Percentiles rank a stretch among this genome's conserved stretches.
Evolutionary conservation across 1,140 invertebrate species (phyloP).

Genomic region (Nasonia giraulti): DNA sequence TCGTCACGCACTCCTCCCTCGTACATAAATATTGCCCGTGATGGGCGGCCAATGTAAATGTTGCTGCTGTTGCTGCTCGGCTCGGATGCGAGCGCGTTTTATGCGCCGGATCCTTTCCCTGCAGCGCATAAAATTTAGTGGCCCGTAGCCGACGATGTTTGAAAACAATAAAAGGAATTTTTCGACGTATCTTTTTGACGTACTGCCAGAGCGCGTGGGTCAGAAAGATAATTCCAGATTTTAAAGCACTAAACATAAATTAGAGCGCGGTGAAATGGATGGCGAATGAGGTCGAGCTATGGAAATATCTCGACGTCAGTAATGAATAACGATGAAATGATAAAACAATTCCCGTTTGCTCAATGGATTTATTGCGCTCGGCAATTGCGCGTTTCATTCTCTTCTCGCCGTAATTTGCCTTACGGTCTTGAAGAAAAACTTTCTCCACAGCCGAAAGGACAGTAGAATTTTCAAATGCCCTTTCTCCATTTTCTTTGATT

Average conservation of each 20-base stretch:
- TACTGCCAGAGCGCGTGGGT: neutral
- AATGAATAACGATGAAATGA: constrained; percentile 1
- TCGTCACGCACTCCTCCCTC: neutral
- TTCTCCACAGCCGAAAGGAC: no score
- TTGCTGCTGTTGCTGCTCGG: no score
- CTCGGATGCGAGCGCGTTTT: no score
- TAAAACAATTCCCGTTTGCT: neutral
- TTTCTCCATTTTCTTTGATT: no score
- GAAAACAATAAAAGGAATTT: neutral
- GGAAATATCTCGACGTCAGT: neutral
- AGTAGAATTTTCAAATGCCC: no score
- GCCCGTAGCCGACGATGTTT: neutral
- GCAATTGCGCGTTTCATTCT: neutral
- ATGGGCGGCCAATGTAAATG: neutral
- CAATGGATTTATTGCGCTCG: neutral
- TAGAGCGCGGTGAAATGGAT: neutral
- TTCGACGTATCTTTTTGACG: neutral
- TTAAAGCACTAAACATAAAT: constrained; percentile 2
- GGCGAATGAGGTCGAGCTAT: neutral
- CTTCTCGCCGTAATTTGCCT: neutral
- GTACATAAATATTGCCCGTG: neutral
- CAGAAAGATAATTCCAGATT: neutral
- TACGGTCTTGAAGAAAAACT: no score
- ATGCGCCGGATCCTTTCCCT: no score
- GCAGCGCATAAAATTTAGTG: neutral